These are phyloP conservation scores for Mizuhopecten yessoensis DNA, from an alignment of 1,140 invertebrate species.

Conservation along the genomic window DNA sequence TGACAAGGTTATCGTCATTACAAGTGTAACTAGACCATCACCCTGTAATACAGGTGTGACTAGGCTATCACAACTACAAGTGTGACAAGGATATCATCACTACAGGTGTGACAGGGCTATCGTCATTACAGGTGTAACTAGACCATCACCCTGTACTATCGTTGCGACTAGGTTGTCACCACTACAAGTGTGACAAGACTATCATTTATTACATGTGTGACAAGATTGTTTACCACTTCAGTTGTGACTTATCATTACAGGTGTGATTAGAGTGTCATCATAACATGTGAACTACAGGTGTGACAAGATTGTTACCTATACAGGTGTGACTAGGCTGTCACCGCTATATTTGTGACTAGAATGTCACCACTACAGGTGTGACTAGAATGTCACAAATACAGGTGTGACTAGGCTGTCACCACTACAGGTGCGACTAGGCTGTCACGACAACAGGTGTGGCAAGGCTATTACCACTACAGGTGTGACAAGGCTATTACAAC, in stretches of 20 bases:
- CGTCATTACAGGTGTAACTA: neutral
- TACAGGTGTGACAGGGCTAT: neutral
- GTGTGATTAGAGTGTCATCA: too few species aligned
- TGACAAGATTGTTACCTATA: neutral
- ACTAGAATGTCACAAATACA: neutral
- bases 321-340: neutral
- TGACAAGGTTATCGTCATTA: neutral
- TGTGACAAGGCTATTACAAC: too few species aligned
- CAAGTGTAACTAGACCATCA: neutral
- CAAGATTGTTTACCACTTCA: neutral
- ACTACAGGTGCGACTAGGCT: neutral
- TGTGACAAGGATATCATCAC: neutral
- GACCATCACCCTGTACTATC: neutral
- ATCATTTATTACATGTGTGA: neutral
- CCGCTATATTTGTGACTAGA: neutral
- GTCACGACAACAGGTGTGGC: too few species aligned
- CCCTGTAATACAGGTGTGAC: neutral
- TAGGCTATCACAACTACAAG: neutral
- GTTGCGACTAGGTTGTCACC: neutral
- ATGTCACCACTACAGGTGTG: neutral
- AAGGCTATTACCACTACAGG: too few species aligned
- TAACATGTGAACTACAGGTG: too few species aligned
- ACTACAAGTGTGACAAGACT: neutral
- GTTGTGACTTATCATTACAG: neutral
- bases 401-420: neutral